Evolutionary conservation across 1,140 invertebrate genomes (phyloP).

Genomic region (Thaumatotibia leucotreta): DNA sequence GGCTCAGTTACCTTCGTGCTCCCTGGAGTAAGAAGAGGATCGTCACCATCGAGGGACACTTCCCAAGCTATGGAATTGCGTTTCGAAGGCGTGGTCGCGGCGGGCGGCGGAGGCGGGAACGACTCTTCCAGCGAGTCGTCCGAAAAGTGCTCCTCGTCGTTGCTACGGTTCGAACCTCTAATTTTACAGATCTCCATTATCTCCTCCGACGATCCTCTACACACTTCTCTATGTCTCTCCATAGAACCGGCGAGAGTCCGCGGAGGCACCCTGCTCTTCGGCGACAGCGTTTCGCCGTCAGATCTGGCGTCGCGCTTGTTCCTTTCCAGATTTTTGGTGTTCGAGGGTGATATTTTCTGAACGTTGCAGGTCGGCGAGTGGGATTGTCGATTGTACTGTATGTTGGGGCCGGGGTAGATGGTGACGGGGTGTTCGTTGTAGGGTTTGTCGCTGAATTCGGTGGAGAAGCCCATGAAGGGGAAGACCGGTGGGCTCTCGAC

Average conservation of each 20-base stretch:
- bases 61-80: conserved; percentile 89
- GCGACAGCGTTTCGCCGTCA: conserved; percentile 72
- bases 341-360: conserved; percentile 54
- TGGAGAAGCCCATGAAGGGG: conserved; percentile 71
- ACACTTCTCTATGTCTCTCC: conserved; percentile 86
- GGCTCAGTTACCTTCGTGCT: conserved; percentile 82
- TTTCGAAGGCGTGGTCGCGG: conserved; percentile 79
- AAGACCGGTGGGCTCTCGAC: conserved; percentile 64
- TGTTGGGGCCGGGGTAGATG: conserved; percentile 77
- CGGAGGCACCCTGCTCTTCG: conserved; percentile 79
- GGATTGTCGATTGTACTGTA: conserved; percentile 61
- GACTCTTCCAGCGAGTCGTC: conserved; percentile 89
- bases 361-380: conserved; percentile 68
- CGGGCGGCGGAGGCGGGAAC: conserved; percentile 78
- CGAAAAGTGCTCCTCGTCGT: conserved; percentile 86
- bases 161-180: conserved; percentile 63
- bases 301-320: conserved; percentile 64
- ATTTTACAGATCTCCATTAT: conserved; percentile 56
- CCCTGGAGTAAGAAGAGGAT: conserved; percentile 82
- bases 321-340: conserved; percentile 52
- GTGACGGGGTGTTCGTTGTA: conserved; percentile 80
- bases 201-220: conserved; percentile 76
- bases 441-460: conserved; percentile 73
- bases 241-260: conserved; percentile 82
- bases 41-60: conserved; percentile 84